A percentile compares a stretch with the other conserved stretches of the same genome.
Conservation (phyloP, 2,797 vertebrate species). For the Rhinogobio ventralis region DNA sequence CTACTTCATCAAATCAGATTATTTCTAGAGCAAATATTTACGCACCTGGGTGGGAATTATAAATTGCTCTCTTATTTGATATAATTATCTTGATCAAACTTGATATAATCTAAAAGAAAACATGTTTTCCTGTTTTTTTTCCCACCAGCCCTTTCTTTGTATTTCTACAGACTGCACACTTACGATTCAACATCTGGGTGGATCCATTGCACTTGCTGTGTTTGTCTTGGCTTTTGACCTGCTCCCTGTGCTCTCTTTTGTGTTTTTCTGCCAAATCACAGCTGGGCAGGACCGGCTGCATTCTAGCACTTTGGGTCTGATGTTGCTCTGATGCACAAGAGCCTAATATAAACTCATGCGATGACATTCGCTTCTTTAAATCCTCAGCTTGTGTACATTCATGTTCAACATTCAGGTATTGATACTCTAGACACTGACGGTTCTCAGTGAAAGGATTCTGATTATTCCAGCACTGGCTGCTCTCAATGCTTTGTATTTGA, state of each 20-base stretch:
- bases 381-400: not conserved
- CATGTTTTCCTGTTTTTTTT: not conserved
- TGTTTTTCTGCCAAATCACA: conserved; percentile 37
- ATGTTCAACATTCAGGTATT: not conserved
- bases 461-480: conserved; percentile 33
- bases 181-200: conserved; percentile 65
- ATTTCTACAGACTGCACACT: conserved; percentile 59
- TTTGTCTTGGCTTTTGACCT: conserved; percentile 64
- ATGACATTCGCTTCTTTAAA: conserved; percentile 24
- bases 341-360: conserved; percentile 44
- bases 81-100: not conserved
- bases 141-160: not conserved
- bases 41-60: not conserved
- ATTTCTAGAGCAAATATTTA: not conserved
- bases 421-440: conserved; percentile 14
- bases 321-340: conserved; percentile 39
- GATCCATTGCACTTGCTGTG: conserved; percentile 54
- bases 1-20: not conserved
- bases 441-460: conserved; percentile 45
- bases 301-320: conserved; percentile 62
- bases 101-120: not conserved
- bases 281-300: conserved; percentile 23
- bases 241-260: conserved; percentile 51
- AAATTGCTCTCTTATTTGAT: not conserved
- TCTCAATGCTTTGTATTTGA: not conserved